Conservation (phyloP, 2,113 vertebrate species). For the Gallinago paraguaiae region DNA sequence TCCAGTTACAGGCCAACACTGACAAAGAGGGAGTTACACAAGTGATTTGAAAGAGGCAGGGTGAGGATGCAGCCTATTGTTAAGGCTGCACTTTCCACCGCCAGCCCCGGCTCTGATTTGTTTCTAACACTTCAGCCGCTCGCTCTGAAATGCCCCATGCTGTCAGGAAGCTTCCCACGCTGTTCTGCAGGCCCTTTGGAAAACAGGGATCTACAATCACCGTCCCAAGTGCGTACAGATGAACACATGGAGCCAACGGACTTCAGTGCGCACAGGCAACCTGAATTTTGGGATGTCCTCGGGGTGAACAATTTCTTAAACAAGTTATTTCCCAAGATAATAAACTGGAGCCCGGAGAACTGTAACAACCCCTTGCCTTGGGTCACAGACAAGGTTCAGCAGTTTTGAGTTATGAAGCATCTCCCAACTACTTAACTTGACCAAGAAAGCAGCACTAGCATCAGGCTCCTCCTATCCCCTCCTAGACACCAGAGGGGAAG, state of each 20-base stretch:
- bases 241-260: background rate
- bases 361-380: rapidly evolving
- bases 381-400: background rate
- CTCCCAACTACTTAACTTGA: background rate
- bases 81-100: background rate
- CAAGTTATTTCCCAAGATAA: background rate
- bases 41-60: background rate
- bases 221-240: rapidly evolving
- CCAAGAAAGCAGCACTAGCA: background rate
- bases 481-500: background rate
- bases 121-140: background rate
- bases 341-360: background rate
- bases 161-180: background rate
- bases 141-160: background rate
- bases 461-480: background rate
- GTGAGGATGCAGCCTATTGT: background rate
- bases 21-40: background rate
- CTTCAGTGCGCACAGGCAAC: background rate
- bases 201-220: background rate
- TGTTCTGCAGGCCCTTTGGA: background rate
- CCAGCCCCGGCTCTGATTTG: background rate
- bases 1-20: constrained; percentile 15
- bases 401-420: background rate
- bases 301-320: background rate
- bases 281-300: background rate